Base-by-base conservation (phyloP, 2,113 vertebrate species). In the Tachysurus vachellii region DNA sequence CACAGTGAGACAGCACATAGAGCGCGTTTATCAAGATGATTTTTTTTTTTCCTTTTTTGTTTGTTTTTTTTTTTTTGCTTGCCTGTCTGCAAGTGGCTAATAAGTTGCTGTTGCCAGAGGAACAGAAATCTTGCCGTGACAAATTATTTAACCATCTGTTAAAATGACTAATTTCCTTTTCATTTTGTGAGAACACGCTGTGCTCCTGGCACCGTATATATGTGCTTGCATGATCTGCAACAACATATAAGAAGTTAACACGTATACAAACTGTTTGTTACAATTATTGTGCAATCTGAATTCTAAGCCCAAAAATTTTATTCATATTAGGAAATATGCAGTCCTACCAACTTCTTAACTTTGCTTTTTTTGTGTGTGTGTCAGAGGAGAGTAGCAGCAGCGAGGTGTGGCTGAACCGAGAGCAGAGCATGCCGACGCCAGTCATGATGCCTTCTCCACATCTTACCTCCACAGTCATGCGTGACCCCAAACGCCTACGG, bases 371-470 rank as follows among this genome's bases (percentile, higher is more conserved):
- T 96, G 0, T 83, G 8, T 9, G 21, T 85, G 17, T 62, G 82
- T 80, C 96, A 92, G 97, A 99, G 94, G 98, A 99, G 92, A 99
- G 97, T 94, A 99, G 97, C 94, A 97, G 96, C 86, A 86, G 54
- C 0, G 90, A 91, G 8, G n/a, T 98, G 93, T 99, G 98, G 98
- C 93, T 97, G 93, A 96, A 94, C 93, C 95, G 97, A 91, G 97
- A 99, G 91, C 98, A 99, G 93, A 95, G 95, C 85, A 95, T 99
- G 95, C 97, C 97, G 94, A 99, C 97, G 16, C 98, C 98, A 0
- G 96, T 99, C 92, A 99, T 99, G 97, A 94, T 99, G 96, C 97
- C 98, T 89, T 97, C 97, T 1, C 98, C 98, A 44, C 98, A 99
- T 88, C 97, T 99, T 88, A 99, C 97, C 85, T 99, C 98, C 90